Evolutionary conservation across 2,797 vertebrate species (phyloP).

Genomic region (Sarcophilus harrisii): DNA sequence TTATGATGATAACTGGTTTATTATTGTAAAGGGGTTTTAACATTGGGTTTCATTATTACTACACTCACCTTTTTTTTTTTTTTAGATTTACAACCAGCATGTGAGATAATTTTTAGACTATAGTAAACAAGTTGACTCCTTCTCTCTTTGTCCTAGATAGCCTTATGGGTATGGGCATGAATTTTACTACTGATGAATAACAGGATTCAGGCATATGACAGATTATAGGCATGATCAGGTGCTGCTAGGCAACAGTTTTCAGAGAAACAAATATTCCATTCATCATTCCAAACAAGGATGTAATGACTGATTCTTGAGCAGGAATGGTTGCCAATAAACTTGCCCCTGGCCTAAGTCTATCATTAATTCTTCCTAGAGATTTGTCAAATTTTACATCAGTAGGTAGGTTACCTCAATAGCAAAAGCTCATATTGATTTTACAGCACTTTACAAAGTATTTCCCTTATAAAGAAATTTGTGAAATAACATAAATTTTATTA

Average conservation of each 20-base stretch:
- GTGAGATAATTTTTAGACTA: neutral
- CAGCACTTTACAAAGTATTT: neutral
- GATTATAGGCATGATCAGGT: neutral
- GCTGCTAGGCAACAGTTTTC: neutral
- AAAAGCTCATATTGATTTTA: neutral
- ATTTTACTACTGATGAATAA: neutral
- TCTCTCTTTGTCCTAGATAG: neutral
- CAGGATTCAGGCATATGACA: neutral
- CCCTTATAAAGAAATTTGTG: neutral
- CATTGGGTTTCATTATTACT: neutral
- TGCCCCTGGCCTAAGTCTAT: neutral
- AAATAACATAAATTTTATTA: neutral
- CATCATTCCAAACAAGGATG: conserved; percentile 5
- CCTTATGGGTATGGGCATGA: neutral
- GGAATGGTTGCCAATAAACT: neutral
- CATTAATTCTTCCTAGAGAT: neutral
- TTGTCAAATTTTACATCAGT: neutral
- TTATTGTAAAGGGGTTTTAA: neutral
- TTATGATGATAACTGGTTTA: neutral
- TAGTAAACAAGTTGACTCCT: neutral
- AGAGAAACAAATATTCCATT: conserved; percentile 2
- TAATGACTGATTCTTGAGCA: neutral
- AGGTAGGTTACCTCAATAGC: neutral
- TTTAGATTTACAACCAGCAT: neutral
- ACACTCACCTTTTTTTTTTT: neutral